Conservation (phyloP, 2,888 invertebrate genomes). For the Eupsilia transversa region DNA sequence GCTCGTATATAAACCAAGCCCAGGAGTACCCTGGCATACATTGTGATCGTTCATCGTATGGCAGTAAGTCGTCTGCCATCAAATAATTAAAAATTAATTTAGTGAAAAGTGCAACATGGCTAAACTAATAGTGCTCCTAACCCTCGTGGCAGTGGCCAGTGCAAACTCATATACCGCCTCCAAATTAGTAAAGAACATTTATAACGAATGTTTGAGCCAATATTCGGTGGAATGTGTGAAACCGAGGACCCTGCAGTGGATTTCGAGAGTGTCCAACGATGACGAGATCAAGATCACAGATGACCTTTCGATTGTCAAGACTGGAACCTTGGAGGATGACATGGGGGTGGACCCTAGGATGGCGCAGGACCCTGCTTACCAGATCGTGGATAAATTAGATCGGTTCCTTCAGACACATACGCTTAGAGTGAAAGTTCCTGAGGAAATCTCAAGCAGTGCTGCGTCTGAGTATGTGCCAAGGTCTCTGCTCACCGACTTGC, state of each 20-base stretch:
- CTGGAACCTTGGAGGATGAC: conserved; percentile 86
- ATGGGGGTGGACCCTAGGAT: conserved; percentile 84
- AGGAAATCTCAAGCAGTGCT: conserved; percentile 90
- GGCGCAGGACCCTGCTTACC: conserved; percentile 89
- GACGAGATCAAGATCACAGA: conserved; percentile 94
- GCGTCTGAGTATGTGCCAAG: conserved; percentile 92
- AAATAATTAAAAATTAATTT: conserved; percentile 61
- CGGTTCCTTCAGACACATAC: conserved; percentile 94
- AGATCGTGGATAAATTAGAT: conserved; percentile 93
- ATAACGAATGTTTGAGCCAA: conserved; percentile 92
- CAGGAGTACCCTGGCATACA: conserved; percentile 87
- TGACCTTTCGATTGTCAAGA: conserved; percentile 93
- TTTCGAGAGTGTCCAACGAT: conserved; percentile 92
- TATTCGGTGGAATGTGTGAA: conserved; percentile 94
- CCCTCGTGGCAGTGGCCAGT: conserved; percentile 81
- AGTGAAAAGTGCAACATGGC: conserved; percentile 83
- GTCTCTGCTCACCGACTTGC: conserved; percentile 91
- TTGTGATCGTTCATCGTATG: conserved; percentile 85
- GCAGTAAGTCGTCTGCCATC: conserved; percentile 87
- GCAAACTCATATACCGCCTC: conserved; percentile 90
- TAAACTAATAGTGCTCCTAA: conserved; percentile 85
- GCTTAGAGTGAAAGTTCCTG: conserved; percentile 94
- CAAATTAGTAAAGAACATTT: conserved; percentile 92
- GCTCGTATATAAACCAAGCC: conserved; percentile 90
- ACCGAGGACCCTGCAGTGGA: conserved; percentile 94